phyloP scores from a whole-genome alignment of 2,113 vertebrate species.

The Phyllopteryx taeniolatus region DNA sequence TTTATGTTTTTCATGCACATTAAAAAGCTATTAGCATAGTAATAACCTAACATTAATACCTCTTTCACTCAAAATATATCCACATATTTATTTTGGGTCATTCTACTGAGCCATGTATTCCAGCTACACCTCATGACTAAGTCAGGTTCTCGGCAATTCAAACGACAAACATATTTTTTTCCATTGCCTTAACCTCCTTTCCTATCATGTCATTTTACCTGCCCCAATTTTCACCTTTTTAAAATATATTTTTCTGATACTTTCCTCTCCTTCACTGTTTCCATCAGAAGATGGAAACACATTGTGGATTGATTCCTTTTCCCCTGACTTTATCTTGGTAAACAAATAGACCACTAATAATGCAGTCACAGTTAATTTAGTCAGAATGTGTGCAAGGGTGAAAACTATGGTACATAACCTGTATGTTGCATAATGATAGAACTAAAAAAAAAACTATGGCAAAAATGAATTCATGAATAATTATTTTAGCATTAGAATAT shows the following conservation, averaged over 20 bases:
- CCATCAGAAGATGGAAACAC: slow-evolving; percentile 69
- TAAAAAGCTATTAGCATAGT: slow-evolving; percentile 55
- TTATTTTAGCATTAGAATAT: slow-evolving; percentile 37
- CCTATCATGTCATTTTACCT: slow-evolving; percentile 37
- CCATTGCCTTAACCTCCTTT: slow-evolving; percentile 25
- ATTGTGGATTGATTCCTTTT: slow-evolving; percentile 64
- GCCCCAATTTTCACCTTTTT: slow-evolving; percentile 32
- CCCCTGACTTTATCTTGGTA: slow-evolving; percentile 54
- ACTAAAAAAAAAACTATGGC: slow-evolving; percentile 15
- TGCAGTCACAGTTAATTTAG: slow-evolving; percentile 46
- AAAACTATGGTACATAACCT: not conserved
- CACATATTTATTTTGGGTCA: slow-evolving; percentile 45
- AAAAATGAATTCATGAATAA: slow-evolving; percentile 23
- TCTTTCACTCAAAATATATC: slow-evolving; percentile 59
- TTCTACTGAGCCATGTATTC: slow-evolving; percentile 60
- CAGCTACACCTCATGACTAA: slow-evolving; percentile 34
- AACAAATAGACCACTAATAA: slow-evolving; percentile 63
- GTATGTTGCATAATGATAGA: slow-evolving; percentile 15
- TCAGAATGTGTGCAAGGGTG: slow-evolving; percentile 13
- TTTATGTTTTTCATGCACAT: slow-evolving; percentile 23
- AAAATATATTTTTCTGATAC: slow-evolving; percentile 23
- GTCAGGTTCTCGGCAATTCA: slow-evolving; percentile 26
- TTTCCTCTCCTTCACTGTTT: slow-evolving; percentile 20
- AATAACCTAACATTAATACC: slow-evolving; percentile 58
- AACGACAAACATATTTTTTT: slow-evolving; percentile 1